These are phyloP conservation scores for Heliornis fulica DNA, from an alignment of 2,113 vertebrate species.

Conservation along the genomic window DNA sequence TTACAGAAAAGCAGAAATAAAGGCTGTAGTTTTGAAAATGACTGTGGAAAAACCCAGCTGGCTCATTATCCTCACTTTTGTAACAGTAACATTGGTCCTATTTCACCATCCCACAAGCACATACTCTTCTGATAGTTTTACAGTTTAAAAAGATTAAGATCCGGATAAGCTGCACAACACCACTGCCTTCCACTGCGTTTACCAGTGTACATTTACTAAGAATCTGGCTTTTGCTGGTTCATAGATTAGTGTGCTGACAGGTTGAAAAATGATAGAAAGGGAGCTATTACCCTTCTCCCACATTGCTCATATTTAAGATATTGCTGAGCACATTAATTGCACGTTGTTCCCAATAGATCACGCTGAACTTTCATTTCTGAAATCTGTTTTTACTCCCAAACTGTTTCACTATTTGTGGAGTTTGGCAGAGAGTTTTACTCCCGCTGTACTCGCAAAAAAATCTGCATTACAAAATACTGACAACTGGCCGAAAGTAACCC, in stretches of 20 bases:
- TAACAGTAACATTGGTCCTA: slow-evolving; percentile 54
- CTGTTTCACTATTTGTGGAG: slow-evolving; percentile 35
- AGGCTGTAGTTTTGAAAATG: not conserved
- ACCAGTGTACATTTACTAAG: slow-evolving; percentile 3
- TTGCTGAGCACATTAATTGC: slow-evolving; percentile 60
- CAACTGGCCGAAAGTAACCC: not conserved
- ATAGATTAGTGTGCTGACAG: slow-evolving; percentile 32
- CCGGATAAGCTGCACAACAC: not conserved
- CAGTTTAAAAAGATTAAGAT: not conserved
- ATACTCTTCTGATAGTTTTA: not conserved
- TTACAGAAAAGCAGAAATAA: slow-evolving; percentile 64
- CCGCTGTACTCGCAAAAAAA: not conserved
- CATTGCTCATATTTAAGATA: slow-evolving; percentile 61
- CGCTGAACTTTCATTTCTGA: slow-evolving; percentile 61
- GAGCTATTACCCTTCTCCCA: slow-evolving; percentile 66
- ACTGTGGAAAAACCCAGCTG: slow-evolving; percentile 63
- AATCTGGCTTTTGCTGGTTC: slow-evolving; percentile 25
- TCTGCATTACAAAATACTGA: slow-evolving; percentile 14
- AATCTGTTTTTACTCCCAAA: slow-evolving; percentile 60
- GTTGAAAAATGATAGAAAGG: slow-evolving; percentile 56
- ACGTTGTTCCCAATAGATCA: slow-evolving; percentile 45
- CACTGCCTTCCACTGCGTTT: not conserved
- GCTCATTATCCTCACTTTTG: slow-evolving; percentile 53
- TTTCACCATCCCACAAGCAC: slow-evolving; percentile 41
- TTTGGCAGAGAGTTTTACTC: slow-evolving; percentile 47